Base-by-base conservation (phyloP, 2,797 vertebrate species). In the Pitangus sulphuratus region DNA sequence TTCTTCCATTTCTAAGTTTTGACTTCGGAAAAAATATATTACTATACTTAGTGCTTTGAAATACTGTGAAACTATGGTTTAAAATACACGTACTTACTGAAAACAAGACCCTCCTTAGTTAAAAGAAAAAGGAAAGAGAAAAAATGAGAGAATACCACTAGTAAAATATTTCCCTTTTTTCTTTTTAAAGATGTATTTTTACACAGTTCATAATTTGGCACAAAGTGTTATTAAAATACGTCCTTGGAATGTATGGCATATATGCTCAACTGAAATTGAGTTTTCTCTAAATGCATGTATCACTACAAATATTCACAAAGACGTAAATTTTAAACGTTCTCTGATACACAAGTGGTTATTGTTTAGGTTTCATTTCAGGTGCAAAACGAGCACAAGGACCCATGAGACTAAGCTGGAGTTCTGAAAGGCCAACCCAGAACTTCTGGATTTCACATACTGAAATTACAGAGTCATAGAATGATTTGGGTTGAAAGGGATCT, bases 361-460 rank as follows among this genome's bases (percentile, higher is more conserved):
- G 30, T 15, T 1, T 15, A 90, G 56, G 4, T 39, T 13, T 74
- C 62, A 81, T 40, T 90, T 48, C 31, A 87, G 15, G 25, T 42
- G 28, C 18, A 75, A 65, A 92, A 82, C 20, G 10, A 31, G 13
- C 2, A 5, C 1, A 4, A 4, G 21, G 37, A 51, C 11, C 25
- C 28, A 7, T 25, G 6, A 57, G 5, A 71, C 5, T 45, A 60
- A 83, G 11, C 4, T 37, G 47, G 42, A 61, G 18, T 47, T 75
- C 10, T 37, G 17, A 45, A 93, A 57, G 10, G 39, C 5, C 37
- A 65, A 44, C 3, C 10, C 4, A 66, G 12, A 47, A 61, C 15
- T 64, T 53, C 7, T 2, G 0, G 0, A 86, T n/a, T 79, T 61
- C 31, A 61, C 0, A 0, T 24, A 54, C 0, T 69, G n/a, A 76